phyloP scores from a whole-genome alignment of 2,113 vertebrate species.

The Chaetura pelagica region DNA sequence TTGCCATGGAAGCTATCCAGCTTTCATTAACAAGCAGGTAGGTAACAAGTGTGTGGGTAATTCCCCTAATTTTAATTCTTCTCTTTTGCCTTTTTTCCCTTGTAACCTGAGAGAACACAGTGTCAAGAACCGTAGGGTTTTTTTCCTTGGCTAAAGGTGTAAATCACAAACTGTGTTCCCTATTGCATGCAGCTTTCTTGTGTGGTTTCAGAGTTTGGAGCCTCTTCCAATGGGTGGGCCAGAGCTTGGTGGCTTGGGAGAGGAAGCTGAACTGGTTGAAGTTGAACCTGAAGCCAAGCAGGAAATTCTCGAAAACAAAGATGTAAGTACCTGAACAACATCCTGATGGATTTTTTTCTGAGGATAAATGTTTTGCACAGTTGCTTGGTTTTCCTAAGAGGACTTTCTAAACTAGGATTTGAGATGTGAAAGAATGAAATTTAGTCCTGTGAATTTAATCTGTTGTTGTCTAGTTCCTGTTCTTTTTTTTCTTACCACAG shows the following conservation, averaged over 20 bases:
- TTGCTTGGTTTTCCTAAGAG: not conserved
- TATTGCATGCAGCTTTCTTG: not conserved
- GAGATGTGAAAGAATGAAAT: not conserved
- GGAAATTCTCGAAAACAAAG: slow-evolving; percentile 95
- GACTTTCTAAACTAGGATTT: not conserved
- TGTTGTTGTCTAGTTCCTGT: not conserved
- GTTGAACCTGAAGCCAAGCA: slow-evolving; percentile 89
- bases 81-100: not conserved
- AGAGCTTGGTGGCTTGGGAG: slow-evolving; percentile 83
- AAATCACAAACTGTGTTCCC: fast-evolving
- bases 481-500: not conserved
- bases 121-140: fast-evolving
- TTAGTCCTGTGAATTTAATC: not conserved
- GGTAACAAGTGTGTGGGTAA: not conserved
- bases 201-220: slow-evolving; percentile 86
- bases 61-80: not conserved
- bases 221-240: slow-evolving; percentile 88
- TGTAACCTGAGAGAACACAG: not conserved
- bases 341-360: not conserved
- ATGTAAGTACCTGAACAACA: slow-evolving; percentile 77
- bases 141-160: not conserved
- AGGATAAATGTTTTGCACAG: not conserved
- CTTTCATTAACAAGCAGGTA: not conserved
- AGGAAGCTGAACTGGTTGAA: slow-evolving; percentile 88
- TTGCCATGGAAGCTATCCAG: not conserved